Base-by-base conservation (phyloP, 2,888 invertebrate species). In the Megalurothrips usitatus region DNA sequence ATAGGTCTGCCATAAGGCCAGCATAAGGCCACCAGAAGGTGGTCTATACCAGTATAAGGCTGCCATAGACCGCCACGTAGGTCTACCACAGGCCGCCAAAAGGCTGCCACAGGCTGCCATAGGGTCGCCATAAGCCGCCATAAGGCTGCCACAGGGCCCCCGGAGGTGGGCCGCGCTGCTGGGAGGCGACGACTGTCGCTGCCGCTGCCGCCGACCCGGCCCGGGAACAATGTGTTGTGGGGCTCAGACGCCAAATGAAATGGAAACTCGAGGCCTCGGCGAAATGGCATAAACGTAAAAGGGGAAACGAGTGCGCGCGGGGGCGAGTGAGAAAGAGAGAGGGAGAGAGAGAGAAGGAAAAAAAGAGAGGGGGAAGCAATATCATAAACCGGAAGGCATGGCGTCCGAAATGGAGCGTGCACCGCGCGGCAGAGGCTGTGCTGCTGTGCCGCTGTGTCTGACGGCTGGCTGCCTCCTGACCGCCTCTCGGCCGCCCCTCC, bases 221-320 rank as follows among this genome's bases (percentile, higher is more conserved):
- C 34, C 6, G 34, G 34, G 34, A 43, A 75, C 68, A 75, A 75
- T 75, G 68, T 75, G 68, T 58, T 58, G 58, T 19, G 68, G 68
- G 68, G 68, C 68, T 75, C 68, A 75, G 68, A 12, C 68, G 68
- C 68, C 68, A 75, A 75, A 75, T 75, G 68, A 75, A 75, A 75
- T 75, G 68, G 68, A 75, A 75, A 75, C 68, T 75, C 58, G 58
- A 58, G 58, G 58, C 14, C 34, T 43, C 34, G 58, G 14, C 6
- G 68, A 26, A 75, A 75, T 75, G 68, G 68, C 68, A 75, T 75
- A 75, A 75, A 75, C 68, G 68, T 75, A 75, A 75, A 75, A 75
- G 68, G 68, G 23, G 68, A 26, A 75, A 75, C 23, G 26, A 75
- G 58, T 58, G 34, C 34, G 34, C 58, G 14, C 8, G 10, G 10